phyloP scores from a whole-genome alignment of 2,797 vertebrate species.

The Hafferia zeledoni region DNA sequence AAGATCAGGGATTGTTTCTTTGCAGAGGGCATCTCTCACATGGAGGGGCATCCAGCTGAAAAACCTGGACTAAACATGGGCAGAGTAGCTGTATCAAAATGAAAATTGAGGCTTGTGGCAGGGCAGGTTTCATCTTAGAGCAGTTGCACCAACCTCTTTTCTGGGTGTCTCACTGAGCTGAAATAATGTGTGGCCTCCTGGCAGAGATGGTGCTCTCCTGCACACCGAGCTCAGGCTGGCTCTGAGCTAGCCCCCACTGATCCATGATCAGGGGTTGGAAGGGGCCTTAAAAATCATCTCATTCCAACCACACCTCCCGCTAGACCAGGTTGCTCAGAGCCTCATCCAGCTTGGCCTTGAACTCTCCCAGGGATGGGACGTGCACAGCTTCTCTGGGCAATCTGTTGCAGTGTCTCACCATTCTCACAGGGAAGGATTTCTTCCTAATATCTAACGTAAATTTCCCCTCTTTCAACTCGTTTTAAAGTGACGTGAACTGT shows the following conservation, averaged over 20 bases:
- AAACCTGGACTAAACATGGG: background rate
- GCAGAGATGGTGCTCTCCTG: background rate
- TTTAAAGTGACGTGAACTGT: background rate
- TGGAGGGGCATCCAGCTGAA: background rate
- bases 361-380: background rate
- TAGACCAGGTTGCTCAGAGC: accelerated
- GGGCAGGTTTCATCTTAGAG: background rate
- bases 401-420: background rate
- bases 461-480: background rate
- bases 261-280: background rate
- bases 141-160: background rate
- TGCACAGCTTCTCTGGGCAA: accelerated
- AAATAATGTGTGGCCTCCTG: accelerated
- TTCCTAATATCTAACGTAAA: background rate
- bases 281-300: background rate
- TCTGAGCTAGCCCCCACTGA: background rate
- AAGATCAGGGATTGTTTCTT: background rate
- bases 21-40: background rate
- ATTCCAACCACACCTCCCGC: background rate
- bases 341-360: background rate
- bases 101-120: background rate
- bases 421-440: background rate
- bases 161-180: background rate
- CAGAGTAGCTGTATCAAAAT: background rate
- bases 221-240: background rate